Conservation (phyloP, 2,113 vertebrate species). For the Neoarius graeffei region DNA sequence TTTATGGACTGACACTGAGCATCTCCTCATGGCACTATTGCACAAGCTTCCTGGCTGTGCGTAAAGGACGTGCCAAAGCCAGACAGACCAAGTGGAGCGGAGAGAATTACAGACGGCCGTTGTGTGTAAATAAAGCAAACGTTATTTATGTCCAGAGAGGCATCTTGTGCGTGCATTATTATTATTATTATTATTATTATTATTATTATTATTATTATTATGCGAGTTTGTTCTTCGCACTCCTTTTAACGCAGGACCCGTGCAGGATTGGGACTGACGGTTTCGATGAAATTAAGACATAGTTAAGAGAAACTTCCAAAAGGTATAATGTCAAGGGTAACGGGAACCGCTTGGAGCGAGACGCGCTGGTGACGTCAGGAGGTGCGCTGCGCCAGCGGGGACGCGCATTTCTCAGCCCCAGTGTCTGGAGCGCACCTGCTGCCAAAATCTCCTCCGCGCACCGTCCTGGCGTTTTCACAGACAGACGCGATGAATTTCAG, state of each 20-base stretch:
- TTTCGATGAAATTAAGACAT: neutral
- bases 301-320: neutral
- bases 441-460: conserved; percentile 29
- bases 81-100: neutral
- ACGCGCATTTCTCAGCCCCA: conserved; percentile 36
- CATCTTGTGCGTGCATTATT: neutral
- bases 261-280: no score
- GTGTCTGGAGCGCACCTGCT: conserved; percentile 29
- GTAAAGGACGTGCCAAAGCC: conserved; percentile 20
- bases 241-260: neutral
- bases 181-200: neutral
- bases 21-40: neutral
- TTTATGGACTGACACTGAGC: neutral
- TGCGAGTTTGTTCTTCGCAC: neutral
- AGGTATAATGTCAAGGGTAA: neutral
- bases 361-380: conserved; percentile 68
- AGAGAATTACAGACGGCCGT: neutral
- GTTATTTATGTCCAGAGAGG: neutral
- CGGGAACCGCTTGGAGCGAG: neutral
- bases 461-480: neutral
- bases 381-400: conserved; percentile 47
- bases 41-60: neutral
- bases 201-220: neutral
- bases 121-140: neutral
- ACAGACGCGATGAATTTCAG: conserved; percentile 64